Evolutionary conservation across 2,797 vertebrate genomes (phyloP), one percentile per base, ranked within the genome.

Genomic region (Gymnothorax reevesii): DNA sequence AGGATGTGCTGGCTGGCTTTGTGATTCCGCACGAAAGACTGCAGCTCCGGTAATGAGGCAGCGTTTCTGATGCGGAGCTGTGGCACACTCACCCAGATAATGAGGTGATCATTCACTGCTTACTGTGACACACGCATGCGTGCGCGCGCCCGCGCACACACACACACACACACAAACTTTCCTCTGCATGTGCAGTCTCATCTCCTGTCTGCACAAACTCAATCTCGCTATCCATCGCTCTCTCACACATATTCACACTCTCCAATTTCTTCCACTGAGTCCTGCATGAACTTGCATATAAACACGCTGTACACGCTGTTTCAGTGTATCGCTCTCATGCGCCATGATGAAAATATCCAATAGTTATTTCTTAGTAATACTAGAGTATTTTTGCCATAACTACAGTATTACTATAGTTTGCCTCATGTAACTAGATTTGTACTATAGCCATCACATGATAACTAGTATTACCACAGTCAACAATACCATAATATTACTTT

Each of bases 61-160:
- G 84, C 57, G 64, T 57, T 33, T 75, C n/a, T 55, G 64, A 73
- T 54, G 49, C 12, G 55, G 66, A 79, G 75, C 75, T 54, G 49
- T 7, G 75, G 9, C 20, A 79, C 49, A 22, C 49, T 79, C 75
- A 79, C 75, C 49, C 42, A 13, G 15, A 12, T 75, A 79, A 79
- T 79, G 49, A 54, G 75, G 75, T 79, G 75, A 79, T 79, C 75
- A 79, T 79, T 54, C 42, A 79, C 15, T 54, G 42, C 75, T 75
- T 49, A 75, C 71, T 55, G 73, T 6, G 42, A 52, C 42, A 77
- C 73, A 52, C 42, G 6, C 33, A 3, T 13, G 13, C 73, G 49
- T 10, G 12, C 73, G 49, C 73, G 49, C 73, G 7, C 73, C 17
- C 27, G 0, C 73, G 49, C 27, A 77, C 73, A 49, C 42, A 17